A percentile compares a stretch with the other conserved stretches of the same genome.
These are phyloP conservation scores for Ormyrus labotus DNA, from an alignment of 2,888 invertebrate species.

Conservation along the genomic window DNA sequence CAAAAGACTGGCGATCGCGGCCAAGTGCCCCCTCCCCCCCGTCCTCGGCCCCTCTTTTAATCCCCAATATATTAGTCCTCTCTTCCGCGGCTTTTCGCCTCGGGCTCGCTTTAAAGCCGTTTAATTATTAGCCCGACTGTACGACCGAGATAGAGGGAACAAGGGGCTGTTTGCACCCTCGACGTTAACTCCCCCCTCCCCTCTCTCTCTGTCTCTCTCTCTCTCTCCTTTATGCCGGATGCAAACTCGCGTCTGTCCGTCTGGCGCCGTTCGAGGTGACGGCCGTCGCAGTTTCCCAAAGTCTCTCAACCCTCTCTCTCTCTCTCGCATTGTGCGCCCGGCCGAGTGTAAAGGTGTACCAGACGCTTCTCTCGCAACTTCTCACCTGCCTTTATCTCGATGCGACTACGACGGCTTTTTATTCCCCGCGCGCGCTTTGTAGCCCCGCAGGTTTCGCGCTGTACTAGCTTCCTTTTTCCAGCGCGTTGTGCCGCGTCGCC, in stretches of 20 bases:
- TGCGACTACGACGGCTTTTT: constrained; percentile 14
- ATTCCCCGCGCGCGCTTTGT: constrained; percentile 8
- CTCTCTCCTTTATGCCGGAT: constrained; percentile 44
- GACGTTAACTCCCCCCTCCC: constrained; percentile 64
- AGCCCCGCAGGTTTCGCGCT: neutral
- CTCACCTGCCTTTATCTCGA: constrained; percentile 48
- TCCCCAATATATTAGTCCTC: constrained; percentile 51
- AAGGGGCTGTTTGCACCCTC: constrained; percentile 72
- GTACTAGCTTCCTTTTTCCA: constrained; percentile 12
- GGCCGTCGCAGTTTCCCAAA: constrained; percentile 17
- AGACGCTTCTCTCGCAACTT: constrained; percentile 26
- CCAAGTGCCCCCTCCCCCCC: too few relatives aligned
- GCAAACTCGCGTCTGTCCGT: constrained; percentile 59
- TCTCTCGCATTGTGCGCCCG: constrained; percentile 16
- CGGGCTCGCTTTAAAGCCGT: constrained; percentile 60
- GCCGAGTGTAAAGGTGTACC: constrained; percentile 28
- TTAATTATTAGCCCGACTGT: constrained; percentile 72
- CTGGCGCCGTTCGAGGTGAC: neutral
- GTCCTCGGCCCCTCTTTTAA: constrained; percentile 28
- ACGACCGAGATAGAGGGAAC: constrained; percentile 59
- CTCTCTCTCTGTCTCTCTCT: constrained; percentile 20
- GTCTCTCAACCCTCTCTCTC: constrained; percentile 9
- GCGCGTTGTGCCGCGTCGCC: constrained; percentile 15
- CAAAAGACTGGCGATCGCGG: too few relatives aligned
- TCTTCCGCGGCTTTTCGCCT: constrained; percentile 15